Evolutionary conservation across 2,797 vertebrate genomes (phyloP), one percentile per base, ranked within the genome.

Genomic region (Melanotaenia pygmaea): DNA sequence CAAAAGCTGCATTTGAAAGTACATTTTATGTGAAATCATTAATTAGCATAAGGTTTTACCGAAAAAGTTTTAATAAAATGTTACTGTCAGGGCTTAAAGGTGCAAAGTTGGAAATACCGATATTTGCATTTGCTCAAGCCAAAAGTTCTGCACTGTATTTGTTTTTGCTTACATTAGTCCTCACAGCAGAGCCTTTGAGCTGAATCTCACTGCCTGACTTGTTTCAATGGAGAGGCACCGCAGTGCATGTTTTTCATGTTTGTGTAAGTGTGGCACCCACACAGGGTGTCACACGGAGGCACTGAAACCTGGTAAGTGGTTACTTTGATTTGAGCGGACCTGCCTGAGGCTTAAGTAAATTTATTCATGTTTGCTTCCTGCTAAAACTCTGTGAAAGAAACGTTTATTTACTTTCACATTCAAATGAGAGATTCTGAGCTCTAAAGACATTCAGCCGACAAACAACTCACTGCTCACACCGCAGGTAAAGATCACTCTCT

Each of bases 371-470:
- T 32, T 80, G 62, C 59, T 58, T 67, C 26, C 32, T 16, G 58
- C 60, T 40, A 26, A 64, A 77, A 67, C n/a, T 20, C 30, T 20
- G 28, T 89, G 88, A 91, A 91, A 74, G 87, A 83, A 79, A 70
- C 73, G 79, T 30, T 72, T 91, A 88, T 92, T 87, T 67, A 58
- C n/a, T 57, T 80, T 80, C 24, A 75, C 83, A 53, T 70, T 79
- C 3, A 59, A 47, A 40, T 0, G 79, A 74, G 63, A 84, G 64
- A 79, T 83, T 87, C 66, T 74, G 67, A 77, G 67, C 62, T 67
- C 37, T 30, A 66, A 54, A 76, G 73, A 61, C 68, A 53, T 50
- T 79, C 66, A 56, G 28, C 43, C 0, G 12, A 64, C 54, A 34
- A 37, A 6, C 70, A 67, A 35, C 59, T 72, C 22, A 0, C 45